Percentiles rank a stretch among this genome's conserved stretches.
Evolutionary conservation across 2,113 vertebrate species (phyloP).

Genomic region (Esox niger): DNA sequence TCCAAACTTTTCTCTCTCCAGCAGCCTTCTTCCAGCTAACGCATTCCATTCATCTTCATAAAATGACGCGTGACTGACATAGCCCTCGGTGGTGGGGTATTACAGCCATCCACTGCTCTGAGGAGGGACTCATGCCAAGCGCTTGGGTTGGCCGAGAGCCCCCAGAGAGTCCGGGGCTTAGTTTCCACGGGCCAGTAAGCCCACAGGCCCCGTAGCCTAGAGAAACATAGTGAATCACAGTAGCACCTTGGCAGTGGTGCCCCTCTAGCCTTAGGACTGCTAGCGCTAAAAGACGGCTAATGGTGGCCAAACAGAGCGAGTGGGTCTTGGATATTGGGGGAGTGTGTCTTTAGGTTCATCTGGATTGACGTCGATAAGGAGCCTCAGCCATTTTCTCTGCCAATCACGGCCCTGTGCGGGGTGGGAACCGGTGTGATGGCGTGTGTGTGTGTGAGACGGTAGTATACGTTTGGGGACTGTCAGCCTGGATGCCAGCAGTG

Average conservation of each 20-base stretch:
- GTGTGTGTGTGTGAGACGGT: constrained; percentile 37
- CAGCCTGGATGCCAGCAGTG: constrained; percentile 71
- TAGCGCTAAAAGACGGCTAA: constrained; percentile 66
- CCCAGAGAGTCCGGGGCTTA: constrained; percentile 66
- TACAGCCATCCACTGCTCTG: constrained; percentile 72
- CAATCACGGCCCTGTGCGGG: constrained; percentile 72
- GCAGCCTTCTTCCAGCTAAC: constrained; percentile 57
- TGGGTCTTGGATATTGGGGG: constrained; percentile 65
- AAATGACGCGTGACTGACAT: constrained; percentile 69
- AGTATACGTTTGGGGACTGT: constrained; percentile 57
- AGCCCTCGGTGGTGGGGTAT: constrained; percentile 75
- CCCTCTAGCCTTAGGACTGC: constrained; percentile 67
- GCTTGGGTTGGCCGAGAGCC: constrained; percentile 71
- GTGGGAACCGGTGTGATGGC: constrained; percentile 46
- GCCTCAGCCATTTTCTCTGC: constrained; percentile 64
- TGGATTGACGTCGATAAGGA: constrained; percentile 79
- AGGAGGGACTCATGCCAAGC: constrained; percentile 69
- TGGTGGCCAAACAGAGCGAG: constrained; percentile 70
- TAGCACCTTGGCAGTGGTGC: constrained; percentile 67
- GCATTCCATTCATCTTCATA: constrained; percentile 72
- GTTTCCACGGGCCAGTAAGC: constrained; percentile 77
- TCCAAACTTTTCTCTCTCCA: constrained; percentile 28
- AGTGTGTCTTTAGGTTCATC: constrained; percentile 77
- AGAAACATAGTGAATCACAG: constrained; percentile 70
- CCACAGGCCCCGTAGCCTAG: constrained; percentile 65